These are phyloP conservation scores for Epizoanthus illoricatus DNA, from an alignment of 92 coral and sea anemone species.

Conservation along the genomic window DNA sequence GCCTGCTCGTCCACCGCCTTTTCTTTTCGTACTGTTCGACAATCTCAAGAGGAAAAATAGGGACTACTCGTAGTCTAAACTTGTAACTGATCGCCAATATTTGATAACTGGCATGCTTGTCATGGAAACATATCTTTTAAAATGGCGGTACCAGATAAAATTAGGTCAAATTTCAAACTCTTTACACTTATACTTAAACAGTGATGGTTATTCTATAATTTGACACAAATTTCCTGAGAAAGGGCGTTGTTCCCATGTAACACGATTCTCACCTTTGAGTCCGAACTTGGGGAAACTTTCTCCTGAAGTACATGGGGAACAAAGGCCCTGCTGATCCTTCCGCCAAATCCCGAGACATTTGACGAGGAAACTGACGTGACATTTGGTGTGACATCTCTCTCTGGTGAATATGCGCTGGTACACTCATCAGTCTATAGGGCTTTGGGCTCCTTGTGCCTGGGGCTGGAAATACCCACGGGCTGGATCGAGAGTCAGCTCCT, in stretches of 20 bases:
- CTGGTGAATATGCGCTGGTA: slow-evolving; percentile 76
- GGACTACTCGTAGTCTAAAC: too few species aligned
- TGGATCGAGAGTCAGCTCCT: neutral
- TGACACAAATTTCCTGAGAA: neutral
- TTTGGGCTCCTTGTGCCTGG: slow-evolving; percentile 52
- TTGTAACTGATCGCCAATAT: too few species aligned
- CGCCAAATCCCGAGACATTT: slow-evolving; percentile 14
- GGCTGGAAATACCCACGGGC: slow-evolving; percentile 37
- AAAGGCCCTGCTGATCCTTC: neutral
- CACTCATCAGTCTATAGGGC: slow-evolving; percentile 72
- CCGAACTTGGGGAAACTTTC: slow-evolving; percentile 46
- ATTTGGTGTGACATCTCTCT: slow-evolving; percentile 35
- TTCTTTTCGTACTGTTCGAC: too few species aligned
- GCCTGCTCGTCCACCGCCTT: too few species aligned
- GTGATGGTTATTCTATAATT: neutral
- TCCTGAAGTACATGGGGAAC: slow-evolving; percentile 11
- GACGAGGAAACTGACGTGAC: slow-evolving; percentile 31
- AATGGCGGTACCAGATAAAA: too few species aligned
- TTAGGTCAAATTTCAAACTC: too few species aligned
- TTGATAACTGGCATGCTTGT: too few species aligned
- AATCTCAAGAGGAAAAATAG: too few species aligned
- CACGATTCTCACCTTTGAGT: slow-evolving; percentile 14
- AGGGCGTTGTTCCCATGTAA: too few species aligned
- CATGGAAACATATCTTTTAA: too few species aligned
- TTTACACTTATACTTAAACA: neutral